phyloP scores from a whole-genome alignment of 2,797 vertebrate genomes.

The Sardinella longiceps region DNA sequence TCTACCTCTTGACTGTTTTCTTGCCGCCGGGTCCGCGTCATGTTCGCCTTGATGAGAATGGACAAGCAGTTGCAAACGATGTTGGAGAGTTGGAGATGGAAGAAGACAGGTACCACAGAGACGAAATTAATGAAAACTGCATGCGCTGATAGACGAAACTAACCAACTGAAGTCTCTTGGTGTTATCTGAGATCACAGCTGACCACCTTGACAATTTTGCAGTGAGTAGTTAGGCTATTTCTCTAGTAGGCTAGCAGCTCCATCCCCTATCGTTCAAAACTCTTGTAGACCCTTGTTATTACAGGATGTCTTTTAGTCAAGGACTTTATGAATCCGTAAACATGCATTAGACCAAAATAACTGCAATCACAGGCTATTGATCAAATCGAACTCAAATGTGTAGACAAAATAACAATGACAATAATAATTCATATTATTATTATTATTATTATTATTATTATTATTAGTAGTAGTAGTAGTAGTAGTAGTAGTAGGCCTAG shows the following conservation, averaged over 20 bases:
- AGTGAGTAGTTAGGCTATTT: neutral
- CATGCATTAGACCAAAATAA: neutral
- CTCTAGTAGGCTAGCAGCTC: neutral
- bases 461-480: too few relatives aligned
- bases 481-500: too few relatives aligned
- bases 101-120: slow-evolving; percentile 22
- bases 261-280: neutral
- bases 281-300: neutral
- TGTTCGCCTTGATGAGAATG: slow-evolving; percentile 1
- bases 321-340: neutral
- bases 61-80: neutral
- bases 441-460: too few relatives aligned
- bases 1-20: slow-evolving; percentile 84
- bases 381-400: neutral
- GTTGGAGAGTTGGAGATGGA: slow-evolving; percentile 14
- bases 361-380: neutral
- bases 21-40: slow-evolving; percentile 71
- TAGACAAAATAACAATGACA: neutral
- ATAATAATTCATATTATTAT: too few relatives aligned
- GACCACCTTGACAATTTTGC: slow-evolving; percentile 2
- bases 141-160: neutral
- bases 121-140: neutral
- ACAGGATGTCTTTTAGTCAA: neutral
- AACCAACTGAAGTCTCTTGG: neutral
- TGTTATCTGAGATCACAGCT: slow-evolving; percentile 11